Evolutionary conservation across 2,113 vertebrate genomes (phyloP), one percentile per base, ranked within the genome.

Genomic region (Eretmochelys imbricata): DNA sequence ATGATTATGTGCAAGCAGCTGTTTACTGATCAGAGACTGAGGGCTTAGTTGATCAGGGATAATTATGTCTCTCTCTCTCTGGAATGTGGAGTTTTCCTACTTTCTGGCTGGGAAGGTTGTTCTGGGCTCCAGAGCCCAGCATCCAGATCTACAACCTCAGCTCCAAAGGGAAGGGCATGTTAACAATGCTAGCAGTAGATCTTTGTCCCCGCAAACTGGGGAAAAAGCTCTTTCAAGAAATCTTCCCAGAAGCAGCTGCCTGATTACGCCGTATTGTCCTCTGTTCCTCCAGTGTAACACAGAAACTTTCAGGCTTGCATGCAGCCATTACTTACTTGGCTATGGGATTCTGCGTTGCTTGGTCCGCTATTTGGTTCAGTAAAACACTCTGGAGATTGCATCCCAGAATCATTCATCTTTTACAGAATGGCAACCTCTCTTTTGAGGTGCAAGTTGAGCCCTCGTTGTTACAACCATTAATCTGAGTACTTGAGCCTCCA

Each of bases 21-120:
- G 42, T 27, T 95, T 91, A 92, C 85, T 96, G 94, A 95, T 97
- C 88, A 96, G 75, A 85, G 76, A 84, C 20, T 0, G 12, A 91
- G 75, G 48, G 57, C 48, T 91, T 90, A 85, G 57, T 79, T 2
- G 1, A 91, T 87, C 35, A 25, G 79, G 95, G 90, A 86, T 91
- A 96, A 96, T 96, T 91, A 51, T 62, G 51, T 86, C 78, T 57
- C 78, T 57, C 53, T 86, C 89, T 91, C 84, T 55, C 79, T 88
- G 94, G 89, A 95, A 95, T 83, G 7, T 38, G 20, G 89, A 94
- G 80, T 87, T 95, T 94, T 89, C 51, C 89, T 94, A 65, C 89
- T 93, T 91, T 76, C 84, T 95, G 87, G 69, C 90, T 89, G 82
- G 42, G 59, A 20, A 76, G 19, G 54, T 49, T 89, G 48, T 1